These are phyloP conservation scores for Pogonomyrmex barbatus DNA, from an alignment of 1,140 invertebrate genomes.

Conservation along the genomic window DNA sequence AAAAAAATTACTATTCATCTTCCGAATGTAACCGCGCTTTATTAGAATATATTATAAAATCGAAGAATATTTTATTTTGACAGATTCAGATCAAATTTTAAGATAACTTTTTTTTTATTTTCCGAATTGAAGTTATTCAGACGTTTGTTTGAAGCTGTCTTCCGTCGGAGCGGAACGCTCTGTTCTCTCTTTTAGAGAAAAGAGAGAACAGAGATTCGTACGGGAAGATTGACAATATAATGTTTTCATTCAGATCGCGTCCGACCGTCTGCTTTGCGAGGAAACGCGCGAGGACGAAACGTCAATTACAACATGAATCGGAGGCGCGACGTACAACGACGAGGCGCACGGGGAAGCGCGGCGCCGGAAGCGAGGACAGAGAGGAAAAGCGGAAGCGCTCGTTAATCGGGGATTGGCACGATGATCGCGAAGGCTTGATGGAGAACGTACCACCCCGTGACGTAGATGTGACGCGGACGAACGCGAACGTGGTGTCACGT, in stretches of 20 bases:
- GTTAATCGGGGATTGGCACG: constrained; percentile 17
- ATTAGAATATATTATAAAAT: neutral
- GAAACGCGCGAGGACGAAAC: constrained; percentile 31
- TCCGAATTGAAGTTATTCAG: neutral
- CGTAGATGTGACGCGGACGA: neutral
- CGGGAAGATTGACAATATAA: neutral
- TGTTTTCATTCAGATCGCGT: neutral
- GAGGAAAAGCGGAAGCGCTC: constrained; percentile 47
- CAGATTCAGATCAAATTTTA: neutral
- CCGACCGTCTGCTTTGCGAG: neutral
- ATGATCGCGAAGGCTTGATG: constrained; percentile 3
- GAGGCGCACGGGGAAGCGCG: neutral
- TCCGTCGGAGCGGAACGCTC: neutral
- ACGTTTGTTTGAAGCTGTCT: neutral
- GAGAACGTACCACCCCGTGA: neutral
- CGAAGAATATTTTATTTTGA: neutral
- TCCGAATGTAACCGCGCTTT: neutral
- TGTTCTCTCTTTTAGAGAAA: neutral
- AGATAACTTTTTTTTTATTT: neutral
- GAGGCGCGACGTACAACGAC: neutral
- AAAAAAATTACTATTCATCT: neutral
- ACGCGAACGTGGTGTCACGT: neutral
- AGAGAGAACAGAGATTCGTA: neutral
- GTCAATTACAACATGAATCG: neutral
- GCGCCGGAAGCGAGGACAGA: too few species aligned